Evolutionary conservation across 2,888 invertebrate genomes (phyloP).

Genomic region (Rotaria macrura): DNA sequence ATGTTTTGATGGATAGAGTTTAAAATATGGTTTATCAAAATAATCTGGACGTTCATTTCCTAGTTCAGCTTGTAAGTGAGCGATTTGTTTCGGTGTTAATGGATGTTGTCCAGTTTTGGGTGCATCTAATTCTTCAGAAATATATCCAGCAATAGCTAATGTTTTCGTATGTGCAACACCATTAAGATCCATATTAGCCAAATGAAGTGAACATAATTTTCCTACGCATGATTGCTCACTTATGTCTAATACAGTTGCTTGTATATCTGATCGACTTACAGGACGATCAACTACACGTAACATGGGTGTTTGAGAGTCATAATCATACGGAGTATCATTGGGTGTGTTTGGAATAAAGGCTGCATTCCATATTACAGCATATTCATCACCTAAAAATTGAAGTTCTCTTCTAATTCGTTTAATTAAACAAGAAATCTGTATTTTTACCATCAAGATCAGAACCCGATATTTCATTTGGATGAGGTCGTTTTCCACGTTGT

Average conservation of each 20-base stretch:
- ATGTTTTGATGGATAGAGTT: neutral
- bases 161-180: neutral
- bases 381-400: constrained; percentile 3
- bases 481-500: neutral
- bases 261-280: neutral
- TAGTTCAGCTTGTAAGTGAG: neutral
- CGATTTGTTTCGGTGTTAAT: neutral
- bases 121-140: neutral
- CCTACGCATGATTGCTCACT: neutral
- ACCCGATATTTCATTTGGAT: constrained; percentile 10
- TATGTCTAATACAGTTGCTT: neutral
- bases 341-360: neutral
- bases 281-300: neutral
- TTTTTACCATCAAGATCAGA: constrained; percentile 11
- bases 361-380: neutral
- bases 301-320: neutral
- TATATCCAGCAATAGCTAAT: neutral
- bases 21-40: neutral
- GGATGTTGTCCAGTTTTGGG: constrained; percentile 16
- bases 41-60: constrained; percentile 9
- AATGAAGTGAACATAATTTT: neutral
- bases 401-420: too few species aligned
- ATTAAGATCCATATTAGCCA: neutral
- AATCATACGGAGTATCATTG: neutral
- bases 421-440: too few species aligned